These are phyloP conservation scores for Drosophila pseudotakahashii DNA, from an alignment of 2,888 invertebrate genomes.

Conservation along the genomic window DNA sequence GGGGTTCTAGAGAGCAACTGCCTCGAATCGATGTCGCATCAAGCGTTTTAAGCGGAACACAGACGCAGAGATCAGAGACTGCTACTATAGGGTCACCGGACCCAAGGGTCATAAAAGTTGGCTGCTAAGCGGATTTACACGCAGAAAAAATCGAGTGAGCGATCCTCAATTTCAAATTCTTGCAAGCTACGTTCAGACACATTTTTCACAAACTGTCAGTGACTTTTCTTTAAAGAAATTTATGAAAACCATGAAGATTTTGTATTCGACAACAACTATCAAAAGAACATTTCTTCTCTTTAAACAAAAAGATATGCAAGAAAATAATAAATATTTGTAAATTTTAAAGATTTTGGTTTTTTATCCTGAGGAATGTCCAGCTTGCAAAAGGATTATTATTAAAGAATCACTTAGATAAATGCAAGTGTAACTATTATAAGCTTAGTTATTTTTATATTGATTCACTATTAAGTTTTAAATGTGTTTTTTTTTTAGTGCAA, in stretches of 20 bases:
- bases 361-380: too few relatives aligned
- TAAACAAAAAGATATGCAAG: too few relatives aligned
- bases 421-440: too few relatives aligned
- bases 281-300: too few relatives aligned
- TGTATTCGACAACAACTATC: too few relatives aligned
- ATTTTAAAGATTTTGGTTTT: too few relatives aligned
- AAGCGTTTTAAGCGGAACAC: slow-evolving; percentile 52
- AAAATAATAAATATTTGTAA: too few relatives aligned
- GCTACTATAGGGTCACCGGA: slow-evolving; percentile 22
- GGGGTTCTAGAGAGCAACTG: slow-evolving; percentile 45
- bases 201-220: not conserved
- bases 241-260: too few relatives aligned
- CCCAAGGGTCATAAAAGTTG: slow-evolving; percentile 14
- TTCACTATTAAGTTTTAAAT: not conserved
- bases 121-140: slow-evolving; percentile 19
- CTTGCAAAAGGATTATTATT: too few relatives aligned
- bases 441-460: not conserved
- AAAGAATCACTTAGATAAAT: too few relatives aligned
- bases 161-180: not conserved
- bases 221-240: not conserved
- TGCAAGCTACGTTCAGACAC: not conserved
- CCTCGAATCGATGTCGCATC: slow-evolving; percentile 22
- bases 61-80: not conserved
- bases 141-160: not conserved
- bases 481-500: slow-evolving; percentile 10